Base-by-base conservation (phyloP, 2,113 vertebrate genomes). In the Nesogale talazaci region DNA sequence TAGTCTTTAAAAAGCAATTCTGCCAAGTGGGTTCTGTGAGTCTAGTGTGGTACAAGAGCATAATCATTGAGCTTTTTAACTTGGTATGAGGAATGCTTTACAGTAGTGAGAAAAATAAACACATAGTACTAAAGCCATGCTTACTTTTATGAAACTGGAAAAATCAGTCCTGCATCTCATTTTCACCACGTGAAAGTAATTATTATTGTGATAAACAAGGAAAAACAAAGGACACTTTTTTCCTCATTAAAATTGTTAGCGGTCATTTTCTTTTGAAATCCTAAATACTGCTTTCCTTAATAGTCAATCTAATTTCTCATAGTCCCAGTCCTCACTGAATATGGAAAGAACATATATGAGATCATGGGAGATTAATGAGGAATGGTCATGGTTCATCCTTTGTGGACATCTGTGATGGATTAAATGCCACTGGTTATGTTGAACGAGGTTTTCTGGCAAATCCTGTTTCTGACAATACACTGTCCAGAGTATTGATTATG, bases 401-500 rank as follows among this genome's bases (percentile, higher is more conserved):
- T 77, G 59, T 34, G 89, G 86, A 84, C 90, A 91, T 93, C 92
- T 89, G 77, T 94, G 77, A 91, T 92, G 88, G 91, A 97, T 88
- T 61, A 94, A 92, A 83, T 74, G 74, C 82, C 87, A 83, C 87
- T 46, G 75, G 36, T 83, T 90, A 56, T 38, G 10, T 20, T 76
- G n/a, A 61, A 78, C 63, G 38, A 94, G 81, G 76, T 92, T 94
- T 94, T 94, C 95, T 83, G 83, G 81, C 89, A 92, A 95, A 89
- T 91, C 61, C 83, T 92, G 65, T 89, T 93, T 93, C 95, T 97
- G 94, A 96, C 93, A 95, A 84, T 81, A 80, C 72, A 59, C 61
- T 92, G 65, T 95, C 86, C 34, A 9, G 78, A 67, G 87, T 97
- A 96, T 96, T 94, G 93, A 97, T 95, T 93, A 94, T 80, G 56